A percentile compares a stretch with the other conserved stretches of the same genome.
phyloP scores from a whole-genome alignment of 2,797 vertebrate genomes.

The Hybognathus amarus region DNA sequence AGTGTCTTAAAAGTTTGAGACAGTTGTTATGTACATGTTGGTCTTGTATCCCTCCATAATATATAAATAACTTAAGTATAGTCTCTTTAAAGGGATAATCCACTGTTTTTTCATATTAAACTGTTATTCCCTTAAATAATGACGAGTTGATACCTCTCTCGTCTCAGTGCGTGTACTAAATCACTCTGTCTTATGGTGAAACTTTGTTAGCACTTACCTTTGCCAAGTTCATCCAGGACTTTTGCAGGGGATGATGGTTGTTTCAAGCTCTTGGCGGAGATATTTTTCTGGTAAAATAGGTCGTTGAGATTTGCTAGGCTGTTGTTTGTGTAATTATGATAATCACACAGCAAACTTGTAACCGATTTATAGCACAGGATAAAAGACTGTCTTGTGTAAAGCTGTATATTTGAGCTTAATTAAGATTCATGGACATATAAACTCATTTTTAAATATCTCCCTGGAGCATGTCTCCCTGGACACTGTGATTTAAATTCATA shows the following conservation, averaged over 20 bases:
- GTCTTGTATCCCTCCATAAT: not conserved
- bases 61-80: not conserved
- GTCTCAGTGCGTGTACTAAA: too few relatives aligned
- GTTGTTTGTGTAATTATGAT: conserved; percentile 52
- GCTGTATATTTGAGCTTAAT: conserved; percentile 52
- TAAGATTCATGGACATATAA: conserved; percentile 53
- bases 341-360: conserved; percentile 47
- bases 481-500: conserved; percentile 44
- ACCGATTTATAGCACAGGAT: conserved; percentile 15
- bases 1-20: not conserved
- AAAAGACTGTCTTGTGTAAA: conserved; percentile 35
- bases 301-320: conserved; percentile 23
- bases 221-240: not conserved
- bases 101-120: too few relatives aligned
- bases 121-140: too few relatives aligned
- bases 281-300: conserved; percentile 15
- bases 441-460: conserved; percentile 52
- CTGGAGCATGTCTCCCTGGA: conserved; percentile 37
- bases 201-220: too few relatives aligned
- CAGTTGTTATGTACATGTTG: not conserved
- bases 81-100: too few relatives aligned
- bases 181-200: too few relatives aligned
- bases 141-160: too few relatives aligned
- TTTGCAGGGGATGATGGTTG: conserved; percentile 3
- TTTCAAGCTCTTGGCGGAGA: not conserved